Evolutionary conservation across 1,140 invertebrate genomes (phyloP).

Genomic region (Sipha flava): DNA sequence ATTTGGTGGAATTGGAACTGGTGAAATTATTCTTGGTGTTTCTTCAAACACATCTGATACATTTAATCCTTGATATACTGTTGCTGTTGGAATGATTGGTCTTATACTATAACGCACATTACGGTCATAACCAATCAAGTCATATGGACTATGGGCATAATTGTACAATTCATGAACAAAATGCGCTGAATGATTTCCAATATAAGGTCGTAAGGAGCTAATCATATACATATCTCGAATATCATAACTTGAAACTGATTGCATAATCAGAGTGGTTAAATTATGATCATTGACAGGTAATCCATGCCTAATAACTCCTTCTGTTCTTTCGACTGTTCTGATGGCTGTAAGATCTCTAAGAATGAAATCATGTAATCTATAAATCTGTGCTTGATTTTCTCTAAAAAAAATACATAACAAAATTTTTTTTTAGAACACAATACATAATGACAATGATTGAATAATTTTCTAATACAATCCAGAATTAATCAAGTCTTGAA

Average conservation of each 20-base stretch:
- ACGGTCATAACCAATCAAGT: background rate
- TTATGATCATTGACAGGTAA: too few relatives aligned
- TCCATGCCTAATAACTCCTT: background rate
- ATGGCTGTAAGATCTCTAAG: background rate
- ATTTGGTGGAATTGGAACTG: background rate
- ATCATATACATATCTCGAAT: background rate
- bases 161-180: conserved; percentile 12
- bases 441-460: too few relatives aligned
- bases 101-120: background rate
- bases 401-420: background rate
- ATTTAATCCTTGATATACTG: too few relatives aligned
- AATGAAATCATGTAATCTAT: background rate
- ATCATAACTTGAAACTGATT: background rate
- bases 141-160: conserved; percentile 14
- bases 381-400: background rate
- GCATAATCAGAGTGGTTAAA: background rate
- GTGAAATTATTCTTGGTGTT: background rate
- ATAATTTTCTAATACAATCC: too few relatives aligned
- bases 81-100: background rate
- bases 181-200: background rate
- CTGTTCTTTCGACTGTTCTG: background rate
- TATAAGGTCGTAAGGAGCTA: background rate
- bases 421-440: too few relatives aligned
- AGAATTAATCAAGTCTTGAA: too few relatives aligned
- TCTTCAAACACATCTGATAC: too few relatives aligned